A percentile compares a stretch with the other conserved stretches of the same genome.
Conservation (phyloP, 2,888 invertebrate species). For the Papilio elwesi region DNA sequence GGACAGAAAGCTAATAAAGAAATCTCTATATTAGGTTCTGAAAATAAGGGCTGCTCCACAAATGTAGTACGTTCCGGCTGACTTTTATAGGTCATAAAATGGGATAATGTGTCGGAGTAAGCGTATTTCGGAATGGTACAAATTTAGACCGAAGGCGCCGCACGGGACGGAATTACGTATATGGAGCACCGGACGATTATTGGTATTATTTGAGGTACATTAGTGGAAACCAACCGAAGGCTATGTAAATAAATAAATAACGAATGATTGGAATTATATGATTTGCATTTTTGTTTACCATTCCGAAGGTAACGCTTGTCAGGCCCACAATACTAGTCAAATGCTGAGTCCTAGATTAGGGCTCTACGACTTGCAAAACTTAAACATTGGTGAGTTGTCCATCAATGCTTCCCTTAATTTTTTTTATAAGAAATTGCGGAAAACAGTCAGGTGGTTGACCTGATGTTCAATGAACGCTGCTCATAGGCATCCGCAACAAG, state of each 20-base stretch:
- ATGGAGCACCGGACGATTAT: slow-evolving; percentile 58
- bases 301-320: too few species aligned
- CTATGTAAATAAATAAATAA: neutral
- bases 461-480: too few species aligned
- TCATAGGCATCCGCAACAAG: too few species aligned
- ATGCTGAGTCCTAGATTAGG: too few species aligned
- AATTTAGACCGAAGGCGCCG: slow-evolving; percentile 77
- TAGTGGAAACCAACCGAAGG: slow-evolving; percentile 51
- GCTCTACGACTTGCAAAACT: too few species aligned
- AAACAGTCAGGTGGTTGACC: too few species aligned
- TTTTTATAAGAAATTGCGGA: too few species aligned
- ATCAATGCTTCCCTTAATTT: too few species aligned
- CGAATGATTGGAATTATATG: too few species aligned
- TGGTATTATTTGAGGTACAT: slow-evolving; percentile 50
- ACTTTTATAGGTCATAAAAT: slow-evolving; percentile 83
- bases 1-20: slow-evolving; percentile 73
- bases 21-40: slow-evolving; percentile 77
- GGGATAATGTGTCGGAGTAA: slow-evolving; percentile 81
- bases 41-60: slow-evolving; percentile 79
- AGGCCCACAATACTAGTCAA: too few species aligned
- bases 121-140: slow-evolving; percentile 82
- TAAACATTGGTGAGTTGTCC: too few species aligned
- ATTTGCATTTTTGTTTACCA: too few species aligned
- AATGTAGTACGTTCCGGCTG: slow-evolving; percentile 78
- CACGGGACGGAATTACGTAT: slow-evolving; percentile 62